A percentile compares a stretch with the other conserved stretches of the same genome.
These are phyloP conservation scores for Nannobrachium achirus DNA, from an alignment of 2,113 vertebrate species.

Conservation along the genomic window DNA sequence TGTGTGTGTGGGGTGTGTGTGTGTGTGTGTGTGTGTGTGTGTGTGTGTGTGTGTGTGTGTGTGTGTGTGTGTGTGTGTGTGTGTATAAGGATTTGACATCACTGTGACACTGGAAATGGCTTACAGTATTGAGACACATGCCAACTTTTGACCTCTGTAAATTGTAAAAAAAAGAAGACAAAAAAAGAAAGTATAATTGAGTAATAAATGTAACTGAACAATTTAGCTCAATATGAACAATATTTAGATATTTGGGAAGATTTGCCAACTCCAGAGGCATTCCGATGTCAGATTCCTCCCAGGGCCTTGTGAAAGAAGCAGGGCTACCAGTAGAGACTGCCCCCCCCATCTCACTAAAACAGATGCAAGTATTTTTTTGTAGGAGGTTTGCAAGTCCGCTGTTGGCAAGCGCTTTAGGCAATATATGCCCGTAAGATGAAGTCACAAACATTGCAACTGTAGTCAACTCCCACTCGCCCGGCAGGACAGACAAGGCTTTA, in stretches of 20 bases:
- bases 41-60: slow-evolving; percentile 8
- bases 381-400: slow-evolving; percentile 69
- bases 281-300: slow-evolving; percentile 36
- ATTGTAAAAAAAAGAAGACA: background rate
- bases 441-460: slow-evolving; percentile 81
- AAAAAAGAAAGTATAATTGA: background rate
- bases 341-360: slow-evolving; percentile 55
- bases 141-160: background rate
- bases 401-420: slow-evolving; percentile 70
- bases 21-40: slow-evolving; percentile 1
- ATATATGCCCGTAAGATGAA: slow-evolving; percentile 76
- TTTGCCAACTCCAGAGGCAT: slow-evolving; percentile 35
- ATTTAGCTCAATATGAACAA: background rate
- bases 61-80: slow-evolving; percentile 28
- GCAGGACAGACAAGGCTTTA: slow-evolving; percentile 79
- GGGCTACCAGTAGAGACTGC: slow-evolving; percentile 22
- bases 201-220: background rate
- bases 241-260: slow-evolving; percentile 16
- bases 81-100: slow-evolving; percentile 13
- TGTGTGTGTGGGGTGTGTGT: background rate
- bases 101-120: background rate
- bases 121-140: no score
- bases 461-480: slow-evolving; percentile 77
- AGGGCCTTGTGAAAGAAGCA: background rate
- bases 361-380: slow-evolving; percentile 82